Evolutionary conservation across 2,888 invertebrate species (phyloP), one percentile per base, ranked within the genome.

Genomic region (Leptinotarsa juncta): DNA sequence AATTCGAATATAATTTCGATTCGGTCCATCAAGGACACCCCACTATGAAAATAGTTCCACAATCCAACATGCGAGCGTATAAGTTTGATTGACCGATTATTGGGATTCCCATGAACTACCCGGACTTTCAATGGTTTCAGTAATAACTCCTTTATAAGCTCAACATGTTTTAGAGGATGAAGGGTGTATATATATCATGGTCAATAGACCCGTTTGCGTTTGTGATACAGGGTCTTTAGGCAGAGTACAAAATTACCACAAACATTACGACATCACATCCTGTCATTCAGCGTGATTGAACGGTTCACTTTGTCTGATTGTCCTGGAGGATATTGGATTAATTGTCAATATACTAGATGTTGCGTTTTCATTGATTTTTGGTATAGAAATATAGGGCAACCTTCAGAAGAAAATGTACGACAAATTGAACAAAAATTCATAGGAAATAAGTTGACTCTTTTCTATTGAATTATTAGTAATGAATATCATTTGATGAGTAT

Each of bases 41-140:
- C 48, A 49, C 18, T 12, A 69, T 49, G 49, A 20, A 69, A 69
- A 57, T 69, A 60, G 48, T 60, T 15, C 16, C 48, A 16, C 49
- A 12, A 15, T n/a, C 51, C 55, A 23, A 69, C 69, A 69, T 69
- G 69, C 57, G 14, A 60, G 57, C 69, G 32, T 50, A 72, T 74
- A 74, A 74, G 74, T 74, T 77, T 53, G 20, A 70, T 57, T 69
- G 70, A 50, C 20, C 72, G 70, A 77, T 77, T 74, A 72, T 77
- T 49, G 74, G 68, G 74, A 74, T 77, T 74, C 71, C 71, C 77
- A 71, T 77, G 74, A 77, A 77, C 72, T 74, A 77, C 20, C 51
- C 48, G 74, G 72, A 67, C 67, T 77, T 77, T 71, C 77, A 72
- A 72, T 66, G 74, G 70, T 77, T 77, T 77, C 72, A 72, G 74